Conservation (phyloP, 1,140 invertebrate species). For the Cotesia vestalis region DNA sequence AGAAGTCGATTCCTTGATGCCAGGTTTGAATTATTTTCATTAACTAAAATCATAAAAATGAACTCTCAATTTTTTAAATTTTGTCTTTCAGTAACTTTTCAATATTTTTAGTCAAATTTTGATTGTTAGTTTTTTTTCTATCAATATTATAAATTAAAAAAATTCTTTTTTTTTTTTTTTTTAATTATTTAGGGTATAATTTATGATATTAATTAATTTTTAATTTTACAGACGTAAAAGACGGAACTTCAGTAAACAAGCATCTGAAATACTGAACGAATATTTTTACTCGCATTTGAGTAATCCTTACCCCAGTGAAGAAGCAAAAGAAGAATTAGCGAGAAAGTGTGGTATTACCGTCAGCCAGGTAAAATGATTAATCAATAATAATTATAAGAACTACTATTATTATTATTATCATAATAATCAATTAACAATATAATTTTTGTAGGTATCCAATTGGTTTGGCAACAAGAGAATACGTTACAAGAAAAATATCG, state of each 20-base stretch:
- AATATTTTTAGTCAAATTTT: no score
- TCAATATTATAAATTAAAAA: no score
- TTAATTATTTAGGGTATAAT: no score
- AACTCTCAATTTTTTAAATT: no score
- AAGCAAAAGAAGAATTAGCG: slow-evolving; percentile 99
- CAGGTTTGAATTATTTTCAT: slow-evolving; percentile 66
- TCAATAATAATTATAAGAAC: slow-evolving; percentile 21
- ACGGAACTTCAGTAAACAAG: slow-evolving; percentile 99
- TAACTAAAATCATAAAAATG: background rate
- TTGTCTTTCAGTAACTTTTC: no score
- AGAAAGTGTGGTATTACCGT: slow-evolving; percentile 99
- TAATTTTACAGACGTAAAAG: slow-evolving; percentile 84
- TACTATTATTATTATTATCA: no score
- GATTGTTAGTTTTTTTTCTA: no score
- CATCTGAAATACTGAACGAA: slow-evolving; percentile 99
- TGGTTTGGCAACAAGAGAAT: slow-evolving; percentile 99
- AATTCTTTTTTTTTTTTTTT: no score
- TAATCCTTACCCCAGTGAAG: slow-evolving; percentile 99
- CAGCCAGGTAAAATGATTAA: slow-evolving; percentile 75
- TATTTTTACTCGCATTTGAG: slow-evolving; percentile 99
- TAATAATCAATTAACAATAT: slow-evolving; percentile 1
- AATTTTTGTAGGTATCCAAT: slow-evolving; percentile 83
- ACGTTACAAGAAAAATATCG: slow-evolving; percentile 99
- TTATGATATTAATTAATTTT: no score
- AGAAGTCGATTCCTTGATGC: slow-evolving; percentile 94